A percentile compares a stretch with the other conserved stretches of the same genome.
phyloP scores from a whole-genome alignment of 2,888 invertebrate species.

The Chouioia cunea region DNA sequence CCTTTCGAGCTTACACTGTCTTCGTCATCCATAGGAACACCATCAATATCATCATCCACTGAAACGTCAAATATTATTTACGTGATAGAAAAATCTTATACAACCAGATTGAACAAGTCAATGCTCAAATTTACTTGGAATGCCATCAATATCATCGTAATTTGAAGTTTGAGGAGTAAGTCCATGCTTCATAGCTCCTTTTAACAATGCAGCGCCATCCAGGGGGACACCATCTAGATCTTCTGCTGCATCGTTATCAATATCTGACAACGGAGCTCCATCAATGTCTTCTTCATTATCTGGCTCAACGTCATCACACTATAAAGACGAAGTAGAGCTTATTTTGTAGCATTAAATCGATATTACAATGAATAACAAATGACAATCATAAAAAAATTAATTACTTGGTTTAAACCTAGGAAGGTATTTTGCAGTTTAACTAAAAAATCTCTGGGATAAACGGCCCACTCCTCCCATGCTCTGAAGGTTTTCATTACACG shows the following conservation, averaged over 20 bases:
- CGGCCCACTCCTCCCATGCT: slow-evolving; percentile 98
- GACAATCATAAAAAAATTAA: slow-evolving; percentile 12
- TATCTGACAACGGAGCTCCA: slow-evolving; percentile 75
- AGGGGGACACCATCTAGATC: slow-evolving; percentile 77
- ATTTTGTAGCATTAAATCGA: background rate
- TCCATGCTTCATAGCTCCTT: slow-evolving; percentile 75
- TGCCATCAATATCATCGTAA: slow-evolving; percentile 79
- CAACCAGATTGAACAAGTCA: slow-evolving; percentile 2
- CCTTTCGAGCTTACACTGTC: slow-evolving; percentile 55
- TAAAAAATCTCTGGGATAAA: slow-evolving; percentile 94
- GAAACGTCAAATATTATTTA: slow-evolving; percentile 35
- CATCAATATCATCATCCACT: slow-evolving; percentile 85
- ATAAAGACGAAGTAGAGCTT: slow-evolving; percentile 7
- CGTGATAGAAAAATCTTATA: slow-evolving; percentile 2
- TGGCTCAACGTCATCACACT: slow-evolving; percentile 62
- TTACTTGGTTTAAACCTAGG: slow-evolving; percentile 77
- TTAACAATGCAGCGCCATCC: slow-evolving; percentile 85
- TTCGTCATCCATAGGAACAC: slow-evolving; percentile 73
- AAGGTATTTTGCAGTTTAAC: slow-evolving; percentile 90
- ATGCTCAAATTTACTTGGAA: slow-evolving; percentile 70
- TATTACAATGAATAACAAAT: too few species aligned
- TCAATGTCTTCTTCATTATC: slow-evolving; percentile 78
- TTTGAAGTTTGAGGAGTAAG: slow-evolving; percentile 66
- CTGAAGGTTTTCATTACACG: slow-evolving; percentile 90
- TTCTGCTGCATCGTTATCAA: slow-evolving; percentile 68